Evolutionary conservation across 2,888 invertebrate genomes (phyloP).

Genomic region (Neuroscelio doddi): DNA sequence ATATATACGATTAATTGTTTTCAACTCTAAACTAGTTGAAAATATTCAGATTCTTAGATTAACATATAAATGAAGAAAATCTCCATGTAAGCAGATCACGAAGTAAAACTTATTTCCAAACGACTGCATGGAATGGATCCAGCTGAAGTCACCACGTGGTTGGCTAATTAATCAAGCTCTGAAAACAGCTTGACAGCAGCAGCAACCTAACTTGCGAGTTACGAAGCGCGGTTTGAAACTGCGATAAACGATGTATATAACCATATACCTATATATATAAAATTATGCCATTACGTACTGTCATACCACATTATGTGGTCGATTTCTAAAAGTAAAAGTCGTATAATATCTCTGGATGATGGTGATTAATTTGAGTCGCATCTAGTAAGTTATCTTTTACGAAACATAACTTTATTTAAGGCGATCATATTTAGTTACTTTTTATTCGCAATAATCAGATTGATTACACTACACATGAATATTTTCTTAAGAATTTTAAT

Average conservation of each 20-base stretch:
- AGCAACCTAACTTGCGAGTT: conserved; percentile 53
- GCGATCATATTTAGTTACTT: too few relatives aligned
- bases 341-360: conserved; percentile 17
- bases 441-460: too few relatives aligned
- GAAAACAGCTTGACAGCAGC: conserved; percentile 55
- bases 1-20: too few relatives aligned
- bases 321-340: conserved; percentile 32
- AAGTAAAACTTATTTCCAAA: conserved; percentile 28
- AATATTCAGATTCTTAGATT: too few relatives aligned
- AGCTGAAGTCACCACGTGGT: conserved; percentile 20
- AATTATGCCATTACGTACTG: conserved; percentile 27
- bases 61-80: conserved; percentile 22
- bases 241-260: conserved; percentile 56
- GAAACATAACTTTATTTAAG: neutral
- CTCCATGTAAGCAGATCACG: conserved; percentile 16
- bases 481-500: too few relatives aligned
- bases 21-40: too few relatives aligned
- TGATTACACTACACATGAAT: too few relatives aligned
- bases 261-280: conserved; percentile 49
- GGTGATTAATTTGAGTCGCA: conserved; percentile 27
- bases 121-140: conserved; percentile 25
- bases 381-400: conserved; percentile 9
- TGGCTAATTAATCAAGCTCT: conserved; percentile 57
- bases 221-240: conserved; percentile 42
- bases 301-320: conserved; percentile 19